Evolutionary conservation across 2,888 invertebrate genomes (phyloP), one percentile per base, ranked within the genome.

Genomic region (Siphlonurus alternatus): DNA sequence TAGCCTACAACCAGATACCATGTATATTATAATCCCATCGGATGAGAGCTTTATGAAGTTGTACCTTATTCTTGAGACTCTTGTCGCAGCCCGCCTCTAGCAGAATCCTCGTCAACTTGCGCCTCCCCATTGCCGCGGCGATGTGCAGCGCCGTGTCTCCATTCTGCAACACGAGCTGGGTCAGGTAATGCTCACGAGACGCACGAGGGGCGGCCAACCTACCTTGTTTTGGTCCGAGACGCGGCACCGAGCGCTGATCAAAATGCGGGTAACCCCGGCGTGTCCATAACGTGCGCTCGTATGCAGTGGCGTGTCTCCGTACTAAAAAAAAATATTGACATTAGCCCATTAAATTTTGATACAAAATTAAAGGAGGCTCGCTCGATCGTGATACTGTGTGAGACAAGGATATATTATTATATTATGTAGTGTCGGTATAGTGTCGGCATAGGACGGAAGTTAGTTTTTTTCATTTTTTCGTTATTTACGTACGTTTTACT

Each of bases 261-360:
- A 83, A 71, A 97, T 95, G 64, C 96, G 82, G 0, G 94, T 90
- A 66, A 95, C 96, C 1, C 96, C 96, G 0, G 95, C 95, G 77
- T 97, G 97, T 0, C 96, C 96, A 75, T 97, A 96, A 23, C 96
- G 83, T 2, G 94, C 93, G 1, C 94, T 90, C 2, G 96, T 96
- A 76, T 97, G 96, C 24, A 97, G 80, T 0, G 96, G 86, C 0
- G 95, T 93, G 74, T 96, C 96, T 2, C 95, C 95, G 74, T 95
- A 96, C 92, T 93, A 78, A 20, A 80, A n/a, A n/a, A n/a, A n/a
- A 73, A 59, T 63, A 61, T 70, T 71, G 63, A 61, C 24, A 61
- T 53, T 38, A 61, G 23, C 25, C n/a, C n/a, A n/a, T n/a, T n/a
- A n/a, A n/a, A n/a, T n/a, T n/a, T n/a, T n/a, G n/a, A n/a, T n/a